A percentile compares a stretch with the other conserved stretches of the same genome.
Conservation (phyloP, 2,888 invertebrate genomes). For the Flabesymbios commensalis region DNA sequence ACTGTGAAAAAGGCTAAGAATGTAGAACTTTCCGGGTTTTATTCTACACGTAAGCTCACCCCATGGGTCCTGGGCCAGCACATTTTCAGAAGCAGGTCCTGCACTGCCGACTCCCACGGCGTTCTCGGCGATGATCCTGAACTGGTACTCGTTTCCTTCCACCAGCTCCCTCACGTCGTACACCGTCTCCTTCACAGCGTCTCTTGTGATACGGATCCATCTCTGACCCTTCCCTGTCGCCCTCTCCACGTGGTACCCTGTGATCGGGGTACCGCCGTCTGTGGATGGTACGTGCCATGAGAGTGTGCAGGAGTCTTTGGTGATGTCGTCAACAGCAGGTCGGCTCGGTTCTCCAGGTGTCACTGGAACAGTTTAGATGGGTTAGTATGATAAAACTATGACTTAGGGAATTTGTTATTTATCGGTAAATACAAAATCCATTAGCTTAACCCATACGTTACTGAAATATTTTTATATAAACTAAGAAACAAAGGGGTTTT, state of each 20-base stretch:
- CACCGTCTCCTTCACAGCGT: slow-evolving; percentile 17
- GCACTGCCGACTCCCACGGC: slow-evolving; percentile 69
- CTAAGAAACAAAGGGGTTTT: too few relatives aligned
- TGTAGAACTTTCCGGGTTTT: too few relatives aligned
- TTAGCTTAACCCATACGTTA: too few relatives aligned
- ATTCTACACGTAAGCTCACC: slow-evolving; percentile 26
- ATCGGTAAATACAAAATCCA: not conserved
- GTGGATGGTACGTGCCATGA: slow-evolving; percentile 45
- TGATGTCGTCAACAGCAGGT: slow-evolving; percentile 47
- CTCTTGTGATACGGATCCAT: slow-evolving; percentile 30
- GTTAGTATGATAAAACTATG: not conserved
- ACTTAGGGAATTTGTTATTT: not conserved
- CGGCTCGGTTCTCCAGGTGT: slow-evolving; percentile 56
- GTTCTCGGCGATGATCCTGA: slow-evolving; percentile 59
- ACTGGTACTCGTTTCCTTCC: slow-evolving; percentile 67
- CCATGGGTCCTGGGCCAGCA: slow-evolving; percentile 45
- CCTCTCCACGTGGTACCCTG: slow-evolving; percentile 56
- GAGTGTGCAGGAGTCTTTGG: slow-evolving; percentile 45
- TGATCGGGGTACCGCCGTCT: slow-evolving; percentile 53
- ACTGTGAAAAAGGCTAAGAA: too few relatives aligned
- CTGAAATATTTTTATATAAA: too few relatives aligned
- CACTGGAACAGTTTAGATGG: slow-evolving; percentile 12
- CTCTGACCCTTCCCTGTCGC: slow-evolving; percentile 70
- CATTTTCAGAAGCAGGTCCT: slow-evolving; percentile 30
- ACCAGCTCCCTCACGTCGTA: slow-evolving; percentile 42